Percentiles rank a stretch among this genome's conserved stretches.
These are phyloP conservation scores for Caenorhabditis imperialis DNA, from an alignment of 2,888 invertebrate genomes.

Conservation along the genomic window DNA sequence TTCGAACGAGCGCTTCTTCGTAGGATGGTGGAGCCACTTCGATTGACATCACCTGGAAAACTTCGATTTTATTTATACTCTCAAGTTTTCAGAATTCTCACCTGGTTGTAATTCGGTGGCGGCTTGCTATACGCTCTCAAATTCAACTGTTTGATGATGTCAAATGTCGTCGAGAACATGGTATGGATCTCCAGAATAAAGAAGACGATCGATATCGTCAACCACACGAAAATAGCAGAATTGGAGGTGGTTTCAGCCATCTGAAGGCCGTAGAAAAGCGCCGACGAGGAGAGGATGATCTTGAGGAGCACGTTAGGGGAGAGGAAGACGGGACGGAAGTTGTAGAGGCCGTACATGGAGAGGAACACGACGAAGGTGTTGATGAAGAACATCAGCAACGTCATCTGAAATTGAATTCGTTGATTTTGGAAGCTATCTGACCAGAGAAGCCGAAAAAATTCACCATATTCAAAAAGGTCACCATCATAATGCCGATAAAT, in stretches of 20 bases:
- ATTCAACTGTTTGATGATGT: slow-evolving; percentile 61
- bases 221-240: slow-evolving; percentile 54
- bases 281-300: slow-evolving; percentile 61
- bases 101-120: slow-evolving; percentile 61
- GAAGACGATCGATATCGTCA: slow-evolving; percentile 56
- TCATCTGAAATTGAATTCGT: slow-evolving; percentile 48
- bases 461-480: too few species aligned
- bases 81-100: slow-evolving; percentile 14
- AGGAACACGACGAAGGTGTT: slow-evolving; percentile 55
- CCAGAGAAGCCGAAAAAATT: too few species aligned
- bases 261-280: slow-evolving; percentile 63
- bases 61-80: neutral
- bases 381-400: slow-evolving; percentile 54
- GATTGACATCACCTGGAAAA: slow-evolving; percentile 50
- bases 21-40: slow-evolving; percentile 51
- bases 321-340: slow-evolving; percentile 57
- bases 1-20: slow-evolving; percentile 44
- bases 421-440: too few species aligned
- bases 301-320: slow-evolving; percentile 61
- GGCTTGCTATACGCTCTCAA: slow-evolving; percentile 56
- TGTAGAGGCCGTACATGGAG: slow-evolving; percentile 60
- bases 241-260: slow-evolving; percentile 57
- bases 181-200: slow-evolving; percentile 62
- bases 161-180: slow-evolving; percentile 62
- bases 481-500: too few species aligned